These are phyloP conservation scores for Chloroclystis v-ata DNA, from an alignment of 2,888 invertebrate species.

Conservation along the genomic window DNA sequence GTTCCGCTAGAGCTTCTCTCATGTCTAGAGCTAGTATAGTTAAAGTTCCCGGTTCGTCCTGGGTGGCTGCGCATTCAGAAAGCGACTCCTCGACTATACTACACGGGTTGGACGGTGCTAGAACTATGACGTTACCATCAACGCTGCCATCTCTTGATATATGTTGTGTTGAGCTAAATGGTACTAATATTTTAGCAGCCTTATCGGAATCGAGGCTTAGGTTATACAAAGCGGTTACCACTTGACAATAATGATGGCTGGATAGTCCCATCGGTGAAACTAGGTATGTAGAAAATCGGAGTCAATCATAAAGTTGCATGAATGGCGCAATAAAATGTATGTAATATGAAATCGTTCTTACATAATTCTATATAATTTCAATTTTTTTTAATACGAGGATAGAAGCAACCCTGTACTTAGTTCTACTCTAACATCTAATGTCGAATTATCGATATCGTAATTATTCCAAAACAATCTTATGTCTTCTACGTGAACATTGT, in stretches of 20 bases:
- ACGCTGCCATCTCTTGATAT: constrained; percentile 83
- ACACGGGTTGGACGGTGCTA: constrained; percentile 78
- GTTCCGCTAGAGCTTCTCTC: constrained; percentile 81
- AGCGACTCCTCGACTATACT: constrained; percentile 81
- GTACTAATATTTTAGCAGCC: constrained; percentile 79
- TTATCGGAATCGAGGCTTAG: constrained; percentile 82
- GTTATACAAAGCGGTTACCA: constrained; percentile 61
- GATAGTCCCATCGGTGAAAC: too few species aligned
- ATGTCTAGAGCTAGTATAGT: constrained; percentile 83
- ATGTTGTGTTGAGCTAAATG: constrained; percentile 76
- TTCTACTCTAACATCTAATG: too few species aligned
- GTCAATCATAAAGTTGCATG: too few species aligned
- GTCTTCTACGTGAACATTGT: too few species aligned
- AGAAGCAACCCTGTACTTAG: too few species aligned
- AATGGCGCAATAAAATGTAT: too few species aligned
- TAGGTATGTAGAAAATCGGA: too few species aligned
- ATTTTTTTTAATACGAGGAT: too few species aligned
- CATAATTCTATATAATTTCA: too few species aligned
- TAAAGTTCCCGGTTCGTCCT: constrained; percentile 74
- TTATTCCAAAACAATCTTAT: too few species aligned
- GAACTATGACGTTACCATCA: constrained; percentile 75
- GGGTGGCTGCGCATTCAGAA: constrained; percentile 87
- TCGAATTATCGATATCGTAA: too few species aligned
- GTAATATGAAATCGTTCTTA: too few species aligned
- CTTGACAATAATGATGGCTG: neutral